Evolutionary conservation across 2,888 invertebrate species (phyloP), one percentile per base, ranked within the genome.

Genomic region (Caradrina kadenii): DNA sequence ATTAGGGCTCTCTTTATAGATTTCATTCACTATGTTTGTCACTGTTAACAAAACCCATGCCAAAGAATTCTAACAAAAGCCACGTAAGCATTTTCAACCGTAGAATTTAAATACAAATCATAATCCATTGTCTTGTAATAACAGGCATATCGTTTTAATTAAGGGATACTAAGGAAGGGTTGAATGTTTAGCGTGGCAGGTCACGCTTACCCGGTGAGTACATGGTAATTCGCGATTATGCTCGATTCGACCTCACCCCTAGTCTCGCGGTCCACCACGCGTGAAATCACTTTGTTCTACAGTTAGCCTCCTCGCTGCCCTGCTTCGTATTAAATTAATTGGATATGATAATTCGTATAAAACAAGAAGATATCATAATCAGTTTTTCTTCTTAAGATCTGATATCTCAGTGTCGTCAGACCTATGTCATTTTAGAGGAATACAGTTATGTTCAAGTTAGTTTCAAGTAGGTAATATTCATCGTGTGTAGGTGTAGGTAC

Each of bases 241-340:
- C 92, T 90, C 92, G 92, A 73, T 45, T 56, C 70, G 35, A 91
- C 88, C 88, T 89, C 90, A 90, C 92, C 93, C 92, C 90, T 89
- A 83, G 89, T 26, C 69, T 22, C 63, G 61, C 76, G 86, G 79
- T 84, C 90, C 87, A 84, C 91, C 91, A 91, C 88, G 93, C 96
- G 95, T 96, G 95, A 96, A 96, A 96, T 96, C 96, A 94, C 93
- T 93, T 94, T 93, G 94, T 94, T 93, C 92, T 92, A 89, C 88
- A 85, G 93, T 91, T 93, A 89, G 91, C 90, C 91, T 91, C 86
- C 88, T 93, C 87, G 87, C 90, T 87, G 91, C 90, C 90, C 71
- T 77, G 63, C 68, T 76, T 66, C 54, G 10, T 68, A 65, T 75
- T 80, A 68, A 68, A 80, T 69, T 79, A 63, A 81, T 74, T 68